Percentiles rank a stretch among this genome's conserved stretches.
phyloP scores from a whole-genome alignment of 2,797 vertebrate genomes.

The Acanthornis magna region DNA sequence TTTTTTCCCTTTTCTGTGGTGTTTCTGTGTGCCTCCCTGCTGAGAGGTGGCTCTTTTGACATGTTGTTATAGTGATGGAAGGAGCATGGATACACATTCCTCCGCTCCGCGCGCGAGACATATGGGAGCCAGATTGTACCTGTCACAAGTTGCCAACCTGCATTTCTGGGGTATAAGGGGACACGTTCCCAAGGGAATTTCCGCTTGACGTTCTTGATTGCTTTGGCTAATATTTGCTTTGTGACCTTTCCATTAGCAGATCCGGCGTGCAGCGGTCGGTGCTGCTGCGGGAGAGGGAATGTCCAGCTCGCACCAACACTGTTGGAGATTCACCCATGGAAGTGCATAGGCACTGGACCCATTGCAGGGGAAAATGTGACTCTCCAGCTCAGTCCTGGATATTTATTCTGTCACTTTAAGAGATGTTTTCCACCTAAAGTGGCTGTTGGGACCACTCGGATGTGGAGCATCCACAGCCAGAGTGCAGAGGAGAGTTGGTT shows the following conservation, averaged over 20 bases:
- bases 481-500: not conserved
- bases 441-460: accelerated
- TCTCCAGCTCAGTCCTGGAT: not conserved
- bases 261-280: accelerated
- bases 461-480: accelerated
- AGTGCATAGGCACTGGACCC: accelerated
- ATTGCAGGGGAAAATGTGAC: accelerated
- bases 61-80: constrained; percentile 71
- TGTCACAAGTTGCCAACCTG: constrained; percentile 78
- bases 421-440: not conserved
- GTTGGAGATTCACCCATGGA: accelerated
- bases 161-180: constrained; percentile 69
- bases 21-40: constrained; percentile 49
- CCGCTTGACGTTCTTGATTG: constrained; percentile 68
- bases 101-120: constrained; percentile 41
- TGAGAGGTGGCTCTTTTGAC: constrained; percentile 69
- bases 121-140: constrained; percentile 76
- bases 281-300: accelerated
- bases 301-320: accelerated
- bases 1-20: not conserved
- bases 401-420: not conserved
- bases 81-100: constrained; percentile 62
- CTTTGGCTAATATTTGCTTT: constrained; percentile 68
- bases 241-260: constrained; percentile 67
- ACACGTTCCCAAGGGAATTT: constrained; percentile 68